These are phyloP conservation scores for Drosophila neonasuta DNA, from an alignment of 2,888 invertebrate genomes.

Conservation along the genomic window DNA sequence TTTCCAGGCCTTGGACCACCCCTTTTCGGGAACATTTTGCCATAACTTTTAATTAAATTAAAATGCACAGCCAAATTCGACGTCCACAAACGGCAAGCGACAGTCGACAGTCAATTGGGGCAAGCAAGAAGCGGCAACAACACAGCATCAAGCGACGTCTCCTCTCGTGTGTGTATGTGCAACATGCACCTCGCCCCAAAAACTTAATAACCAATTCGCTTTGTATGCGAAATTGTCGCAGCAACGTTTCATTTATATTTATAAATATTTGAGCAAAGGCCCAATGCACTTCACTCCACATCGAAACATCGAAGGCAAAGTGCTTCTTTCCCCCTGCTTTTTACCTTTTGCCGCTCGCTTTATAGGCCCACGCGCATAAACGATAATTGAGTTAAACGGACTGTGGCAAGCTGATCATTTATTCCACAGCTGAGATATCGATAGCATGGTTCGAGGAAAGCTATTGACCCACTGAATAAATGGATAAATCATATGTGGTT, in stretches of 20 bases:
- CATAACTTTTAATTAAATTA: constrained; percentile 77
- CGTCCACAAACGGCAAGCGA: constrained; percentile 27
- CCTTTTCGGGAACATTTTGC: constrained; percentile 61
- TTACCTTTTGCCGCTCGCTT: not conserved
- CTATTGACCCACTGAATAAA: constrained; percentile 1
- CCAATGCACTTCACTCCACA: not conserved
- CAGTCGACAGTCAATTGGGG: constrained; percentile 1
- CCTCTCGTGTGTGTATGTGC: not conserved
- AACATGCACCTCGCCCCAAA: constrained; percentile 31
- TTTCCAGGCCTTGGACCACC: constrained; percentile 9
- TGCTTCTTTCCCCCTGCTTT: not conserved
- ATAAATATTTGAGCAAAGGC: constrained; percentile 69
- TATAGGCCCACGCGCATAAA: constrained; percentile 22
- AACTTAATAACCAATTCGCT: constrained; percentile 75
- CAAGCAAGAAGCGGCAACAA: not conserved
- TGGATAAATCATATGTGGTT: not conserved
- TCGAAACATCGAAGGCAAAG: constrained; percentile 20
- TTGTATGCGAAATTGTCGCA: constrained; percentile 53
- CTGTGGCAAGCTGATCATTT: constrained; percentile 26
- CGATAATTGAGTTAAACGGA: constrained; percentile 62
- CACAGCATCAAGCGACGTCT: not conserved
- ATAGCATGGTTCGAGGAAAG: constrained; percentile 2
- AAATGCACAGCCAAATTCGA: constrained; percentile 71
- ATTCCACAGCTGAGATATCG: constrained; percentile 17
- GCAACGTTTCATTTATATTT: constrained; percentile 62